A percentile compares a stretch with the other conserved stretches of the same genome.
These are phyloP conservation scores for Morpho helenor DNA, from an alignment of 2,888 invertebrate species.

Conservation along the genomic window DNA sequence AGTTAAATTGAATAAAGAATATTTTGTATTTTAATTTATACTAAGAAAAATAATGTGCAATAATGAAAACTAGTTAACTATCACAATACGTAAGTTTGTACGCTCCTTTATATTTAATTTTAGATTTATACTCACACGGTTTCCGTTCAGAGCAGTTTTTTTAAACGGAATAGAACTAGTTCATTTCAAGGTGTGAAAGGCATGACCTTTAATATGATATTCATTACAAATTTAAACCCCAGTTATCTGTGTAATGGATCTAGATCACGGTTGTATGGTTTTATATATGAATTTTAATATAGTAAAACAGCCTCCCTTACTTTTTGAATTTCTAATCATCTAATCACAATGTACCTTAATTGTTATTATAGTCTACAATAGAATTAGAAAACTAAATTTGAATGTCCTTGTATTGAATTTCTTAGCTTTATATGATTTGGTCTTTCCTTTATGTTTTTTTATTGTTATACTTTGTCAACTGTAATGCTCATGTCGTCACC, in stretches of 20 bases:
- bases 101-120: slow-evolving; percentile 5
- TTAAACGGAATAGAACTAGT: slow-evolving; percentile 28
- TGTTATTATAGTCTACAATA: too few relatives aligned
- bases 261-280: slow-evolving; percentile 18
- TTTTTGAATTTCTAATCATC: too few relatives aligned
- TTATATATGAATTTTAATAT: background rate
- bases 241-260: slow-evolving; percentile 37
- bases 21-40: background rate
- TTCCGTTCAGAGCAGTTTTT: slow-evolving; percentile 20
- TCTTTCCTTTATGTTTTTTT: too few relatives aligned
- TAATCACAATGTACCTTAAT: too few relatives aligned
- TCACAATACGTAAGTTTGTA: background rate
- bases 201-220: slow-evolving; percentile 45
- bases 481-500: too few relatives aligned
- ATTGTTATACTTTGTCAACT: too few relatives aligned
- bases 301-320: background rate
- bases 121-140: slow-evolving; percentile 10
- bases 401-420: too few relatives aligned
- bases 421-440: too few relatives aligned
- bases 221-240: slow-evolving; percentile 40
- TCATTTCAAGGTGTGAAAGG: slow-evolving; percentile 47
- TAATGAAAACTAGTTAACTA: background rate
- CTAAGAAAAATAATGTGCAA: background rate
- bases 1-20: too few relatives aligned
- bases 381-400: too few relatives aligned